Evolutionary conservation across 2,113 vertebrate genomes (phyloP).

Genomic region (Conger conger): DNA sequence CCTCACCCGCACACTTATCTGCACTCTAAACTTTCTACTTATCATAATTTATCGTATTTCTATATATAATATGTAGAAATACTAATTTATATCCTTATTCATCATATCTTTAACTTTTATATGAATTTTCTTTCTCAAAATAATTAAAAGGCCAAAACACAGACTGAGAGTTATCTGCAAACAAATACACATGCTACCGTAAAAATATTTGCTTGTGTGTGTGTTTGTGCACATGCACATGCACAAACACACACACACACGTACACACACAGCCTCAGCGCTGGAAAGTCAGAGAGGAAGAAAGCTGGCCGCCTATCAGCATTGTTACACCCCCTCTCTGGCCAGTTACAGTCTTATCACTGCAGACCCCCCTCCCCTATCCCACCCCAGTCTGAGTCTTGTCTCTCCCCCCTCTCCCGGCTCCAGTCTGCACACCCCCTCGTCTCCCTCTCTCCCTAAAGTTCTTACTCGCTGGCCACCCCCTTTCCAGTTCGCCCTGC

Average conservation of each 20-base stretch:
- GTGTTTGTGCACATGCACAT: background rate
- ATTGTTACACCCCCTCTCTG: slow-evolving; percentile 38
- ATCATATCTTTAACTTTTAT: background rate
- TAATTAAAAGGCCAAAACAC: background rate
- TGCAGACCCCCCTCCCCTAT: slow-evolving; percentile 30
- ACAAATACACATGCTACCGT: background rate
- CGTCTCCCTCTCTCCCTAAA: background rate
- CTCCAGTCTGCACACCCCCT: background rate
- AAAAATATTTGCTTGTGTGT: no score
- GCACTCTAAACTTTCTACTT: background rate
- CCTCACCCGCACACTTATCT: background rate
- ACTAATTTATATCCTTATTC: background rate
- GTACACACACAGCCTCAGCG: background rate
- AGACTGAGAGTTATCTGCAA: background rate
- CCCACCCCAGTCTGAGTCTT: background rate
- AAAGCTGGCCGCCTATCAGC: slow-evolving; percentile 61
- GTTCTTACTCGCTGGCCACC: background rate
- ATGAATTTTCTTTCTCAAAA: background rate
- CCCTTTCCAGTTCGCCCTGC: background rate
- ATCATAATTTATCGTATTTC: background rate
- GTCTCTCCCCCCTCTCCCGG: background rate
- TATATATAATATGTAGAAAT: background rate
- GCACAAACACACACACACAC: background rate
- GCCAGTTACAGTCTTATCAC: slow-evolving; percentile 57
- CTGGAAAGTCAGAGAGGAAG: slow-evolving; percentile 4